Conservation (phyloP, 2,888 invertebrate species). For the Spodoptera littoralis region DNA sequence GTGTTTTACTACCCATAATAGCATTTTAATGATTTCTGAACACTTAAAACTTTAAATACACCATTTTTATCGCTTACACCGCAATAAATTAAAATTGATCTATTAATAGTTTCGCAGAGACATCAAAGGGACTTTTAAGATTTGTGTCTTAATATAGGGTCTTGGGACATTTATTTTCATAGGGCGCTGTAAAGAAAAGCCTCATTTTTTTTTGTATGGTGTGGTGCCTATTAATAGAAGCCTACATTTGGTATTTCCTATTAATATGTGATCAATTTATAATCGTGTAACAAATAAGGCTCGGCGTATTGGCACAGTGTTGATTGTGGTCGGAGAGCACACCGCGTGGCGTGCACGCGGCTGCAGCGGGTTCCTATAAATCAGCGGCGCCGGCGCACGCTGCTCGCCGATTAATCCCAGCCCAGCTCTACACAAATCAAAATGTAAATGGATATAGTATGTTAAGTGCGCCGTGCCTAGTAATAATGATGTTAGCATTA, state of each 20-base stretch:
- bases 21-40: slow-evolving; percentile 67
- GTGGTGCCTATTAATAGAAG: too few relatives aligned
- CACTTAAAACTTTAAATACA: slow-evolving; percentile 58
- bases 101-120: slow-evolving; percentile 19
- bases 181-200: too few relatives aligned
- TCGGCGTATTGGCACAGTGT: slow-evolving; percentile 27
- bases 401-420: slow-evolving; percentile 85
- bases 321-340: slow-evolving; percentile 49
- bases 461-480: slow-evolving; percentile 86
- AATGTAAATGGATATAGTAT: slow-evolving; percentile 88
- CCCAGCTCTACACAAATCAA: slow-evolving; percentile 87
- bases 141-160: too few relatives aligned
- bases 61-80: slow-evolving; percentile 53
- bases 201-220: too few relatives aligned
- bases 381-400: slow-evolving; percentile 79
- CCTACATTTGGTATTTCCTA: neutral
- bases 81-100: slow-evolving; percentile 64
- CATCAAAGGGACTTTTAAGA: neutral
- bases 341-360: slow-evolving; percentile 60
- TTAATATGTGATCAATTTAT: neutral
- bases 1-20: slow-evolving; percentile 71
- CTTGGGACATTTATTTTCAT: too few relatives aligned
- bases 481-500: slow-evolving; percentile 89
- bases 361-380: slow-evolving; percentile 74
- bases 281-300: slow-evolving; percentile 16